phyloP scores from a whole-genome alignment of 2,113 vertebrate species.

The Australoheros scitulus region DNA sequence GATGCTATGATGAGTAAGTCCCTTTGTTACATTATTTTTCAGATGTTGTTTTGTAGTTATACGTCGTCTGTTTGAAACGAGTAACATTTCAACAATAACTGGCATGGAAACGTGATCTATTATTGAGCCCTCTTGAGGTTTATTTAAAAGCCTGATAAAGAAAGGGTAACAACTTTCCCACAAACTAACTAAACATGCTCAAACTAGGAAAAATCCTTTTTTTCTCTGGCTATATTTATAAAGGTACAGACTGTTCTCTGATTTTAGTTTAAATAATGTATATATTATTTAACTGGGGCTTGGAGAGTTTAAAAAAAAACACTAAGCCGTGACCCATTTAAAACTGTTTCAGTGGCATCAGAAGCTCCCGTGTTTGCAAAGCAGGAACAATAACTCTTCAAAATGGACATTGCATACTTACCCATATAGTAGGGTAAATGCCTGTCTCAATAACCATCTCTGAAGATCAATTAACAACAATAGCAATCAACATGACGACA shows the following conservation, averaged over 20 bases:
- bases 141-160: background rate
- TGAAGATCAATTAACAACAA: background rate
- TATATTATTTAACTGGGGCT: background rate
- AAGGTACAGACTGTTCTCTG: background rate
- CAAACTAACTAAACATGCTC: background rate
- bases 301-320: background rate
- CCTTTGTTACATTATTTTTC: slow-evolving; percentile 24
- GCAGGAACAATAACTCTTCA: background rate
- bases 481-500: background rate
- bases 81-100: background rate
- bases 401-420: background rate
- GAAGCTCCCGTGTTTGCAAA: background rate
- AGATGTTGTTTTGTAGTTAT: slow-evolving; percentile 24
- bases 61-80: background rate
- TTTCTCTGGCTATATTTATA: background rate
- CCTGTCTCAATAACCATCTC: background rate
- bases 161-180: background rate
- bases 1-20: slow-evolving; percentile 34
- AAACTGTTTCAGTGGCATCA: background rate
- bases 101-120: background rate
- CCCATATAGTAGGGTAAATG: background rate
- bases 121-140: background rate
- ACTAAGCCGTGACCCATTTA: background rate
- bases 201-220: background rate
- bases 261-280: background rate